phyloP scores from a whole-genome alignment of 2,888 invertebrate species.

The Hypolimnas misippus region DNA sequence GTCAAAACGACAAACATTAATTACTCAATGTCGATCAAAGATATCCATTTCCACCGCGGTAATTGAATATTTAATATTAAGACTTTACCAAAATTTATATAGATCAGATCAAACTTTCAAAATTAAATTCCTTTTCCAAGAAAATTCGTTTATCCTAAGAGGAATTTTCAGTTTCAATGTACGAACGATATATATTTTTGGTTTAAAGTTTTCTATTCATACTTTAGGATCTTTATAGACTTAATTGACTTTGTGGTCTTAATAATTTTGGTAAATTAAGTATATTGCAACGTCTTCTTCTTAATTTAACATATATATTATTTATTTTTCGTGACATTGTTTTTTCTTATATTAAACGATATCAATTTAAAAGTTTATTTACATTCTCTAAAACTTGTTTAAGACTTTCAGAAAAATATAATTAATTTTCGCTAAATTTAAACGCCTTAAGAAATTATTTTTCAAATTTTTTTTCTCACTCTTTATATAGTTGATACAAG shows the following conservation, averaged over 20 bases:
- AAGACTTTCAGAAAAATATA: too few species aligned
- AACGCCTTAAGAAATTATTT: too few species aligned
- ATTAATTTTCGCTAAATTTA: too few species aligned
- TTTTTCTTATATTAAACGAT: too few species aligned
- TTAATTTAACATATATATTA: too few species aligned
- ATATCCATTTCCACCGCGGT: background rate
- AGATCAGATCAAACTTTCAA: background rate
- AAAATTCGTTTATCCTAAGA: background rate
- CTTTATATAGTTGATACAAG: too few species aligned
- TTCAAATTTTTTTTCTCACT: too few species aligned
- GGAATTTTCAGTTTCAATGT: background rate
- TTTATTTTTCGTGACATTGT: too few species aligned
- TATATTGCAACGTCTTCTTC: too few species aligned
- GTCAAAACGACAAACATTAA: background rate
- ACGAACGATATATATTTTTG: background rate
- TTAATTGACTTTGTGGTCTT: background rate
- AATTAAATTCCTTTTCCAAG: background rate
- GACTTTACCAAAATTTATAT: background rate
- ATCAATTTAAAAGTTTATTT: too few species aligned
- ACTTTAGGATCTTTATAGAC: background rate
- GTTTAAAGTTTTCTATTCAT: background rate
- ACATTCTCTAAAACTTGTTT: too few species aligned
- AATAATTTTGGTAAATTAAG: background rate
- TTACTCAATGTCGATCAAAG: background rate
- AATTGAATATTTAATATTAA: slow-evolving; percentile 1